Evolutionary conservation across 2,113 vertebrate species (phyloP), one percentile per base, ranked within the genome.

Genomic region (Columba janthina): DNA sequence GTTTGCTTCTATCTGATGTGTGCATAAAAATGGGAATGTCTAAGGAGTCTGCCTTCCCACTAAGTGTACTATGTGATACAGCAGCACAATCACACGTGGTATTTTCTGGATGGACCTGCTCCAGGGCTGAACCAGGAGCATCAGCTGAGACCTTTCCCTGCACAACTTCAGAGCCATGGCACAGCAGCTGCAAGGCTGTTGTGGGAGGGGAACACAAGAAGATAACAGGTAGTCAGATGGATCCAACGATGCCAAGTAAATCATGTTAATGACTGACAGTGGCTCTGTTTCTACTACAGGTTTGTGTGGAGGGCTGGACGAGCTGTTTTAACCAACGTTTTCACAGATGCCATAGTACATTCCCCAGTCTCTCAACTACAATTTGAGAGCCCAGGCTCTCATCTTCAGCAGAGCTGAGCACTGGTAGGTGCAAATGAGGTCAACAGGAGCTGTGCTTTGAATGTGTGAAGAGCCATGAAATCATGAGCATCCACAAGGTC

Each of bases 131-230:
- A 48, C 17, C 40, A 17, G 6, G 12, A 51, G 24, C 64, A 76
- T 75, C 1, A 6, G 0, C 9, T 24, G 26, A 73, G 40, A 66
- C 26, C 29, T 12, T 62, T 57, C 58, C 60, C 36, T 4, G 5
- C 11, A 34, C 46, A 66, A 8, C 38, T n/a, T 70, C 4, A 6
- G 32, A 3, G 2, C 28, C 28, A 17, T 0, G 1, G 16, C 40
- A 61, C 44, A 88, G 79, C n/a, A 85, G n/a, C 29, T 86, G 38
- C 0, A 1, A 89, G 42, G 48, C 60, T 51, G 12, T 8, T 77
- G 22, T 3, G 2, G 18, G 20, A 90, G 17, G 10, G 24, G 46
- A 76, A 66, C 4, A 5, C 25, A 46, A 28, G 32, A 76, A 67
- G 20, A 70, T 29, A 56, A 44, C 76, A 89, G 32, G 48, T 10